Evolutionary conservation across 1,140 invertebrate species (phyloP).

Genomic region (Spodoptera litura): DNA sequence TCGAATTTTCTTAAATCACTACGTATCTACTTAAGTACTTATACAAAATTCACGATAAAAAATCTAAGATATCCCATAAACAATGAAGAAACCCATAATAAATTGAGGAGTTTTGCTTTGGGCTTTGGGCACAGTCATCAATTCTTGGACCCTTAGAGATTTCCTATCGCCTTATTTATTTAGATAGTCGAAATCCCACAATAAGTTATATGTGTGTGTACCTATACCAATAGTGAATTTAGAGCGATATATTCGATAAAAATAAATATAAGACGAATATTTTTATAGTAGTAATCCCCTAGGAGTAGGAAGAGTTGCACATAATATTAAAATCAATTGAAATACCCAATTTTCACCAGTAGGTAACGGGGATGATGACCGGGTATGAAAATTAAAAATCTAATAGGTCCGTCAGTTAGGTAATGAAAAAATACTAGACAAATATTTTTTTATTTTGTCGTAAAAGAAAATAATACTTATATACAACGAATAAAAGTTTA

Average conservation of each 20-base stretch:
- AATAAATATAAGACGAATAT: neutral
- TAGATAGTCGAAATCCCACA: neutral
- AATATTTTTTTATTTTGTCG: too few species aligned
- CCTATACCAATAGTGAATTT: neutral
- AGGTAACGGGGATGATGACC: too few species aligned
- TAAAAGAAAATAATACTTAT: too few species aligned
- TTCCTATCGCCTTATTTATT: constrained; percentile 40
- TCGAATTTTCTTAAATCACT: neutral
- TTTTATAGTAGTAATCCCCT: too few species aligned
- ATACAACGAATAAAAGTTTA: too few species aligned
- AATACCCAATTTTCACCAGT: too few species aligned
- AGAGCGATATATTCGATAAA: neutral
- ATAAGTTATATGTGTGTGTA: too few species aligned
- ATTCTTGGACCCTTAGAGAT: constrained; percentile 34
- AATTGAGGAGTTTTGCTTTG: constrained; percentile 32
- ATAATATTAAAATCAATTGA: too few species aligned
- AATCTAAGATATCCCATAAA: constrained; percentile 20
- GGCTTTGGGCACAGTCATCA: constrained; percentile 22
- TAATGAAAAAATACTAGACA: too few species aligned
- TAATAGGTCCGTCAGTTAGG: too few species aligned
- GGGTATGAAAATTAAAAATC: too few species aligned
- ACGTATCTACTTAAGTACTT: neutral
- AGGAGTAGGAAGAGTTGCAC: too few species aligned
- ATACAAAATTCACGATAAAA: constrained; percentile 24
- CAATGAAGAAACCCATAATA: constrained; percentile 27